Conservation (phyloP, 2,888 invertebrate genomes). For the Phaonia tiefii region DNA sequence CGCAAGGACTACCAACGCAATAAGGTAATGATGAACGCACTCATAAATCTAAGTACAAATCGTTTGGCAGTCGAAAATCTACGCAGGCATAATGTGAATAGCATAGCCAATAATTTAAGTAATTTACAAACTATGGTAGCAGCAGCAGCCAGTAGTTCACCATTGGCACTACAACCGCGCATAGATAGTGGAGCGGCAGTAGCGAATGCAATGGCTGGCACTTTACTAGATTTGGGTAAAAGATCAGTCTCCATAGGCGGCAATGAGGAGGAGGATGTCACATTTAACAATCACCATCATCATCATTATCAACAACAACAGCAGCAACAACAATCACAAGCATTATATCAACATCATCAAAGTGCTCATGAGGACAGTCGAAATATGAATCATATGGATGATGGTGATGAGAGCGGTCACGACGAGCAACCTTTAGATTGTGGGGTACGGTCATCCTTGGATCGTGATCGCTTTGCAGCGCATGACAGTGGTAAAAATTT, state of each 20-base stretch:
- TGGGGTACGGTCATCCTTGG: constrained; percentile 70
- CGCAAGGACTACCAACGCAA: constrained; percentile 80
- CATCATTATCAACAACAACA: constrained; percentile 68
- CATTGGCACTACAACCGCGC: constrained; percentile 53
- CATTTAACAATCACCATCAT: constrained; percentile 26
- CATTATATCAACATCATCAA: constrained; percentile 49
- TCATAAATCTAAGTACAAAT: constrained; percentile 77
- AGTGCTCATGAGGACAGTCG: constrained; percentile 53
- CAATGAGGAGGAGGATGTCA: constrained; percentile 38
- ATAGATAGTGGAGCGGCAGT: constrained; percentile 34
- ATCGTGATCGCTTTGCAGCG: constrained; percentile 42
- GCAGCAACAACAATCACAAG: constrained; percentile 65
- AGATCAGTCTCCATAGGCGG: constrained; percentile 33
- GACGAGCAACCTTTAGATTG: constrained; percentile 74
- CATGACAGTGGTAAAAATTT: constrained; percentile 5
- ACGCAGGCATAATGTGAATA: constrained; percentile 70
- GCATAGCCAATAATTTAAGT: constrained; percentile 66
- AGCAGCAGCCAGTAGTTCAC: constrained; percentile 55
- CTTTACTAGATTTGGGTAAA: constrained; percentile 63
- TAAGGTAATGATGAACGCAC: constrained; percentile 79
- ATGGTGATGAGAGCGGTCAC: constrained; percentile 52
- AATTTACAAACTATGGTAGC: constrained; percentile 67
- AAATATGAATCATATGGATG: neutral
- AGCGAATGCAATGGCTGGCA: constrained; percentile 12
- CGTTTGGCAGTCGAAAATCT: constrained; percentile 73